Base-by-base conservation (phyloP, 2,888 invertebrate species). In the Scaptomyza caliginosa region DNA sequence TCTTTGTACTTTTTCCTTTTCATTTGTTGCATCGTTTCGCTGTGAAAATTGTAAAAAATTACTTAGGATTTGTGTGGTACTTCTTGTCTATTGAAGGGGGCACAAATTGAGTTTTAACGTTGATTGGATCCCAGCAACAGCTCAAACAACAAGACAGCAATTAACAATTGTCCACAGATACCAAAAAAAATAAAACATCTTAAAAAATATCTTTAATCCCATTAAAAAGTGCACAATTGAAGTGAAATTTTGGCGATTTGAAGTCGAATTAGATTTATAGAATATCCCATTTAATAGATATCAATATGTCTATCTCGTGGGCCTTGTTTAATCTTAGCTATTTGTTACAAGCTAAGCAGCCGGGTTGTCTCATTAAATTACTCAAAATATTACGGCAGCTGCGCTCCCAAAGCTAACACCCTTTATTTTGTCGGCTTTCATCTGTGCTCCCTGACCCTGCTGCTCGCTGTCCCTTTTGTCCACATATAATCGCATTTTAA, bases 401-500 rank as follows among this genome's bases (percentile, higher is more conserved):
- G 74, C 65, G 74, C 65, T 77, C 5, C 19, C 21, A 16, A 10
- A 54, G 26, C 7, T 19, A 11, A 24, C 30, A 21, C 19, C 19
- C 26, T 11, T 11, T 39, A 17, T 17, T 7, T 13, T 2, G 19
- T 11, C 17, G n/a, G n/a, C 45, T 19, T 48, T n/a, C n/a, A 11
- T 21, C 16, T 2, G 6, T 3, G 43, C 17, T 17, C n/a, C 32
- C n/a, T 23, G 0, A 4, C 19, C 11, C 36, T 7, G 13, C 10
- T 36, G 19, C 23, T 21, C n/a, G 7, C 16, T 6, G 34, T 16
- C 17, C 17, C 11, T 16, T 23, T 49, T 59, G 42, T 39, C 34
- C 66, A 77, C 72, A 72, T 57, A 78, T 83, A 83, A 83, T 87
- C 83, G 87, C 86, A 87, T 83, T 83, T 87, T 68, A 60, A 83